Conservation (phyloP, 2,888 invertebrate species). For the Erynnis tages region DNA sequence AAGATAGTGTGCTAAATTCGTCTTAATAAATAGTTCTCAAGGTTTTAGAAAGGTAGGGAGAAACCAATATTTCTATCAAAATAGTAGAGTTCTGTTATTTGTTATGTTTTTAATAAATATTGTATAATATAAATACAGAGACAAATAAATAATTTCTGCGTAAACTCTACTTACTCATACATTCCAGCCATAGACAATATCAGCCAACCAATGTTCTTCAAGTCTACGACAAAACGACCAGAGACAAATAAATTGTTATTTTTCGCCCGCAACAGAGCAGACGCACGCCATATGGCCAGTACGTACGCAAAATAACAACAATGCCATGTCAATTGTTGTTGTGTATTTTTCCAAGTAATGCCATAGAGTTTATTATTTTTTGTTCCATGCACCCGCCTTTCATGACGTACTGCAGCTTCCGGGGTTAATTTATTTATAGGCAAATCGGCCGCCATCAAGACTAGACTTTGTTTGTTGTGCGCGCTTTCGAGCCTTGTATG, state of each 20-base stretch:
- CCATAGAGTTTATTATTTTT: conserved; percentile 6
- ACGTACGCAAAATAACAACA: conserved; percentile 74
- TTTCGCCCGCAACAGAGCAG: conserved; percentile 47
- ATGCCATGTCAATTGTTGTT: conserved; percentile 70
- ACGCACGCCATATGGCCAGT: conserved; percentile 72
- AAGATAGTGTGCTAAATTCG: too few species aligned
- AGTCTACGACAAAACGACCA: background rate
- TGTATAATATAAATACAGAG: too few species aligned
- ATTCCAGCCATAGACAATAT: too few species aligned
- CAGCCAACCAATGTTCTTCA: background rate
- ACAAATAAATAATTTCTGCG: too few species aligned
- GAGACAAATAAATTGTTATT: conserved; percentile 38
- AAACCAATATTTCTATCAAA: too few species aligned
- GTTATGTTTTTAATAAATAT: too few species aligned
- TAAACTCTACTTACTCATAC: too few species aligned
- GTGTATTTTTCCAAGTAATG: conserved; percentile 45
- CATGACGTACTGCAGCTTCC: conserved; percentile 17
- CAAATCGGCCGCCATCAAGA: conserved; percentile 25
- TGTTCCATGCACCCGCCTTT: conserved; percentile 9
- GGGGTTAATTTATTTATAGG: conserved; percentile 26
- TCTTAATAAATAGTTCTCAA: too few species aligned
- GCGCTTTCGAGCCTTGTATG: conserved; percentile 5
- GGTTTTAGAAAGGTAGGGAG: too few species aligned
- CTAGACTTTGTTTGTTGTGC: conserved; percentile 21
- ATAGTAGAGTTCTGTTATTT: too few species aligned